Base-by-base conservation (phyloP, 2,888 invertebrate genomes). In the Antheraea yamamai region DNA sequence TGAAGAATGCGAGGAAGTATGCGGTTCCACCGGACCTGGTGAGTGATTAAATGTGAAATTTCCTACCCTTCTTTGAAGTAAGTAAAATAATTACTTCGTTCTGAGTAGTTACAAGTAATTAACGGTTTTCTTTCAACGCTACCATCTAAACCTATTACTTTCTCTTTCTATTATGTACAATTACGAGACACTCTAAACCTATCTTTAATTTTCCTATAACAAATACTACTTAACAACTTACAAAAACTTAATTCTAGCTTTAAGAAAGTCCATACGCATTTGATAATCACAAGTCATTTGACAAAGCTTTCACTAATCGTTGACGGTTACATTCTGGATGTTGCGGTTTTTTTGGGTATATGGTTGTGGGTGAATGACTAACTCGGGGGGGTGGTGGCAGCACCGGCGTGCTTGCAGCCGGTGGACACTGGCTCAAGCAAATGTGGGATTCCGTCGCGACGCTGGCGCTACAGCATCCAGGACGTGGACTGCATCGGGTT, bases 1-100 rank as follows among this genome's bases (percentile, higher is more conserved):
- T n/a, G 95, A 96, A 51, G 97, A 98, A 86, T 98, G 98, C 86
- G 96, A 97, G 87, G 95, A 96, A 7, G 92, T 97, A 83, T 98
- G 98, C 89, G 87, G 87, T 2, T 74, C 75, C 2, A 80, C 81
- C 2, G 89, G 89, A 77, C 92, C 91, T 78, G 91, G 94, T 94
- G 20, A 70, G 70, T 70, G 39, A 39, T 8, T 66, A 0, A 30
- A 66, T 66, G 23, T 61, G 20, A 23, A 66, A 66, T 30, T 66
- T 66, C 14, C 26, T 6, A 4, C 23, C 10, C 23, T 61, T 23
- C 23, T 61, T 61, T 26, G 26, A 30, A 26, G 64, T 66, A 66
- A 66, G 64, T 66, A 66, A 61, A 61, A 61, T 61, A 23, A n/a
- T 58, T 64, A 64, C 26, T 23, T 26, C 64, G 10, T 64, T 26